These are phyloP conservation scores for Lottia scabra DNA, from an alignment of 2,888 invertebrate genomes.

Conservation along the genomic window DNA sequence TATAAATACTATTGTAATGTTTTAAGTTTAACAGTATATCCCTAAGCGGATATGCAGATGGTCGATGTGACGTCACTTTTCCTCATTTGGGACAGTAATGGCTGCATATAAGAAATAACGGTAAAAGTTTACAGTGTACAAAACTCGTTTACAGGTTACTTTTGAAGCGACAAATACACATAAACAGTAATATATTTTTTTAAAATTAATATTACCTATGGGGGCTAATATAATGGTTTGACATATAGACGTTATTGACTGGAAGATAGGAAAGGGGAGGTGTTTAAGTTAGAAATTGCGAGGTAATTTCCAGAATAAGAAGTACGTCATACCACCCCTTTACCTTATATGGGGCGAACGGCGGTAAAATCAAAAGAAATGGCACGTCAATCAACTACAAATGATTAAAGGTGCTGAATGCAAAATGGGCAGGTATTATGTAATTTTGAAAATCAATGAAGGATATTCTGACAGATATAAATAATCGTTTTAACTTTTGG, in stretches of 20 bases:
- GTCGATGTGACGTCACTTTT: slow-evolving; percentile 25
- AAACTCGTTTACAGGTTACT: too few relatives aligned
- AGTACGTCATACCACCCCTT: not conserved
- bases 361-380: not conserved
- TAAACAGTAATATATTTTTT: not conserved
- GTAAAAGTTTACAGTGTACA: not conserved
- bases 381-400: not conserved
- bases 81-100: slow-evolving; percentile 24
- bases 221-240: not conserved
- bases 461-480: too few relatives aligned
- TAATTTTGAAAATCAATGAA: too few relatives aligned
- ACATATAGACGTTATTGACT: not conserved
- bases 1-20: too few relatives aligned
- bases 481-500: too few relatives aligned
- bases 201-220: not conserved
- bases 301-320: not conserved
- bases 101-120: slow-evolving; percentile 12
- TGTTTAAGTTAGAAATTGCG: not conserved
- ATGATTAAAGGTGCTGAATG: not conserved
- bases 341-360: not conserved
- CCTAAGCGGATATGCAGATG: slow-evolving; percentile 14
- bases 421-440: not conserved
- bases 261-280: not conserved
- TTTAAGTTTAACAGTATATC: not conserved
- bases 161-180: not conserved